Conservation (phyloP, 30 jellyfish, hydroid and myxozoan genomes). For the Cassiopea andromeda region DNA sequence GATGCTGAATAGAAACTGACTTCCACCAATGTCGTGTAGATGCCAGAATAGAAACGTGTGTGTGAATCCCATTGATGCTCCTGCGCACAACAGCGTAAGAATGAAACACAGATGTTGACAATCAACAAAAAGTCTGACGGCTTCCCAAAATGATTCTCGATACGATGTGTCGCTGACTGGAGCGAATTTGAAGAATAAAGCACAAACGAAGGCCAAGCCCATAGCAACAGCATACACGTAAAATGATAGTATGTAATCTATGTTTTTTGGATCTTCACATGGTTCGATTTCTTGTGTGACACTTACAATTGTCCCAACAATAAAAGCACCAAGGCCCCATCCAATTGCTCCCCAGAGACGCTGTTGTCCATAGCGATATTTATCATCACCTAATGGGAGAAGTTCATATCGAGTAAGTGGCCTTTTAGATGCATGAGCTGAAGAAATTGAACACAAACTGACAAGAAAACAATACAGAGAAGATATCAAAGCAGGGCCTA, state of each 20-base stretch:
- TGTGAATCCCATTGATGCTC: conserved; percentile 96
- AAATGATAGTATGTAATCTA: conserved; percentile 89
- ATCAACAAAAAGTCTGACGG: conserved; percentile 77
- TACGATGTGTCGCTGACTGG: conserved; percentile 72
- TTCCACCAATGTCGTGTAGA: conserved; percentile 96
- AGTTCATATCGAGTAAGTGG: too few relatives aligned
- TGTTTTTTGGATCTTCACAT: conserved; percentile 92
- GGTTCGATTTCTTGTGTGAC: conserved; percentile 67
- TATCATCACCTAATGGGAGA: conserved; percentile 76
- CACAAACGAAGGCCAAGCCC: conserved; percentile 91
- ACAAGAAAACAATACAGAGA: too few relatives aligned
- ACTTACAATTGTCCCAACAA: conserved; percentile 95
- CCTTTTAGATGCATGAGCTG: too few relatives aligned
- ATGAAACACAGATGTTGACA: conserved; percentile 89
- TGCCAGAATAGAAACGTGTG: conserved; percentile 99
- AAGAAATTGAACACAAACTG: too few relatives aligned
- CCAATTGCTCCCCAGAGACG: conserved; percentile 99
- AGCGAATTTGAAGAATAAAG: conserved; percentile 82
- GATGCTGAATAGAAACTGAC: conserved; percentile 93
- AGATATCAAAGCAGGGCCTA: too few relatives aligned
- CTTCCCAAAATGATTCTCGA: conserved; percentile 93
- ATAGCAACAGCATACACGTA: conserved; percentile 92
- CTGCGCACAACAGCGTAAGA: conserved; percentile 87
- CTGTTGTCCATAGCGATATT: conserved; percentile 92
- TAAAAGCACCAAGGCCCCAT: conserved; percentile 98